A percentile compares a stretch with the other conserved stretches of the same genome.
phyloP scores from a whole-genome alignment of 2,797 vertebrate species.

The Cyprinodon diabolis region DNA sequence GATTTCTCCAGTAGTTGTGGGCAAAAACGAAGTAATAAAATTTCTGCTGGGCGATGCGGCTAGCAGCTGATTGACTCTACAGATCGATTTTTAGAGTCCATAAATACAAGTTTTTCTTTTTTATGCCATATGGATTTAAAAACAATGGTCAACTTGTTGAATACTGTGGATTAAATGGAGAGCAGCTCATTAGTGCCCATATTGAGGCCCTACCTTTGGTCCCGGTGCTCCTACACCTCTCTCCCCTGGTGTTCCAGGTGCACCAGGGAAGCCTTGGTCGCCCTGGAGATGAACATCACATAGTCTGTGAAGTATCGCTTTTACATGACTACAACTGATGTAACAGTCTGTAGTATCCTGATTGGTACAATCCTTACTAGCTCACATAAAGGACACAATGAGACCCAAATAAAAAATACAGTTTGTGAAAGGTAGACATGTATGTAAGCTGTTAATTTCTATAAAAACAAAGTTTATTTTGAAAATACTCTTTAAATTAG shows the following conservation, averaged over 20 bases:
- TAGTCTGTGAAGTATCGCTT: neutral
- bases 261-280: conserved; percentile 80
- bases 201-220: conserved; percentile 71
- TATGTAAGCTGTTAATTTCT: neutral
- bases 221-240: conserved; percentile 79
- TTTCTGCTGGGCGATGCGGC: neutral
- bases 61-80: neutral
- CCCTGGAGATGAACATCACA: conserved; percentile 73
- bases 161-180: neutral
- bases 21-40: neutral
- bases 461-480: neutral
- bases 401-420: neutral
- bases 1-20: neutral
- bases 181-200: neutral
- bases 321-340: neutral
- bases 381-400: neutral
- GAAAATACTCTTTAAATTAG: neutral
- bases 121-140: neutral
- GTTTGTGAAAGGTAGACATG: neutral
- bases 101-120: neutral
- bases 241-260: conserved; percentile 79
- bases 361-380: neutral
- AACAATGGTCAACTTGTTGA: neutral
- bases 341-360: neutral
- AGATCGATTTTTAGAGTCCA: neutral